Base-by-base conservation (phyloP, 2,113 vertebrate genomes). In the Percopsis transmontana region DNA sequence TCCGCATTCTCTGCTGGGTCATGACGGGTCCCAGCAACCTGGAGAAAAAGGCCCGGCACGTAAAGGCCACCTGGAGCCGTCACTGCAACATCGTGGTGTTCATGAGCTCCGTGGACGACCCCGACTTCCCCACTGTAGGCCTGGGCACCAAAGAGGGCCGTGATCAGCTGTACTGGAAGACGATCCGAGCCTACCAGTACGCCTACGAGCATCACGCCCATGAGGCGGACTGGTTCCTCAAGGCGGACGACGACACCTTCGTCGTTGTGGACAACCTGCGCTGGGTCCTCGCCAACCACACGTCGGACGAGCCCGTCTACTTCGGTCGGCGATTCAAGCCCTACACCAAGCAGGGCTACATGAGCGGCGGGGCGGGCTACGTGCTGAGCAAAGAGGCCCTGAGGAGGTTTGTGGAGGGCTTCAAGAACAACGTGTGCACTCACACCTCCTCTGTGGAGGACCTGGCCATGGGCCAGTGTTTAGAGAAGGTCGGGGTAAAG, bases 101-200 rank as follows among this genome's bases (percentile, higher is more conserved):
- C 80, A 89, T 94, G 85, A 96, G 91, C 79, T 94, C 90, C 0
- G 74, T 71, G 54, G 80, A 84, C 0, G 77, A 93, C 59, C 71
- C 71, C 0, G 73, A 68, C 61, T 91, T 94, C 66, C 93, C 91
- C 0, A 80, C 90, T 0, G 80, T 94, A 62, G 91, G 91, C 9
- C 76, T 94, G 16, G 82, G 74, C 6, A 94, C 93, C 0, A 71
- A 71, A 7, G 93, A 93, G 52, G 91, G 91, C 2, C 87, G 90
- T 0, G 91, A 94, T 62, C 90, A 94, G 60, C 88, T 94, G 0
- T 95, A 94, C 81, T 79, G 87, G 89, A 94, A 95, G 77, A 94
- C 90, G 0, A 89, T 93, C 11, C 74, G 83, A 1, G 92, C 92
- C 16, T 93, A 92, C 55, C 93, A 91, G 27, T 94, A 88, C 13